Evolutionary conservation across 2,888 invertebrate genomes (phyloP).

Genomic region (Halictus quadricinctus): DNA sequence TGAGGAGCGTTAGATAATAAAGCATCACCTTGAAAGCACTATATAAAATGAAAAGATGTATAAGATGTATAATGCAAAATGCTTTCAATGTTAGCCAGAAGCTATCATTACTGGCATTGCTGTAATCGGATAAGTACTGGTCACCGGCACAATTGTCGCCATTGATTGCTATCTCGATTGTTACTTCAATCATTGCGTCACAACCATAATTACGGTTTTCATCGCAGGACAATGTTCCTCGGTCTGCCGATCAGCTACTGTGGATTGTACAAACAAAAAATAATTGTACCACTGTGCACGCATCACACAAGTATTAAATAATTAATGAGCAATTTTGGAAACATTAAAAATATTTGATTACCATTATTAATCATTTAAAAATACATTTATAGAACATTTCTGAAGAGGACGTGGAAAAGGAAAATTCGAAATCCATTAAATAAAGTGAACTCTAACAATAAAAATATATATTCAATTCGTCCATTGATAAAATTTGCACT

Average conservation of each 20-base stretch:
- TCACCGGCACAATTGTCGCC: conserved; percentile 9
- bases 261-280: not conserved
- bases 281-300: not conserved
- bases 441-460: not conserved
- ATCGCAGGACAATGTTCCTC: not conserved
- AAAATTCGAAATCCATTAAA: not conserved
- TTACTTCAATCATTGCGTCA: conserved; percentile 28
- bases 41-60: not conserved
- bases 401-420: not conserved
- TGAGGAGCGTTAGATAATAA: not conserved
- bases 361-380: not conserved
- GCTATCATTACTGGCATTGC: conserved; percentile 10
- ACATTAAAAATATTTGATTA: not conserved
- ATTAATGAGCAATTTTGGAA: not conserved
- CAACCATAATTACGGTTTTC: conserved; percentile 11
- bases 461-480: conserved; percentile 11
- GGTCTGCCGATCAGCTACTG: not conserved
- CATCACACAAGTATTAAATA: not conserved
- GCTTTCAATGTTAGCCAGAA: not conserved
- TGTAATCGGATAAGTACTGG: conserved; percentile 25
- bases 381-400: not conserved
- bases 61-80: not conserved
- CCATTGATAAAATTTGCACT: not conserved
- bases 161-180: conserved; percentile 31
- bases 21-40: not conserved